Evolutionary conservation across 2,797 vertebrate genomes (phyloP).

Genomic region (Sebastes matsubarae): DNA sequence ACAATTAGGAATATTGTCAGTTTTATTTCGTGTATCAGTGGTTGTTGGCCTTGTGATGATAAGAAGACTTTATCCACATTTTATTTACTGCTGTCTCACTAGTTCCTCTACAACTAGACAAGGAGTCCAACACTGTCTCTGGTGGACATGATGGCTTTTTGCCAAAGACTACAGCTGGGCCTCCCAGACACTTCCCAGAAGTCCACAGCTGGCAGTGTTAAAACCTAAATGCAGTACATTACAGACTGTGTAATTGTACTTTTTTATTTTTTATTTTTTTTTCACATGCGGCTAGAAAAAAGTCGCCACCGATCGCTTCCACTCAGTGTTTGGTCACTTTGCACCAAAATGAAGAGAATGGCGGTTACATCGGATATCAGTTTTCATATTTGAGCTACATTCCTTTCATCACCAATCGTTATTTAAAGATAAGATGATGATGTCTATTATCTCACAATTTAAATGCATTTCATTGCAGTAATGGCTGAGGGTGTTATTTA

Average conservation of each 20-base stretch:
- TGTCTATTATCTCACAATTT: slow-evolving; percentile 19
- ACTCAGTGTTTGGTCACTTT: slow-evolving; percentile 30
- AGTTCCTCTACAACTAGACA: neutral
- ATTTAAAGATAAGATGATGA: slow-evolving; percentile 19
- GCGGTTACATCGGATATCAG: neutral
- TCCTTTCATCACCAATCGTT: slow-evolving; percentile 9
- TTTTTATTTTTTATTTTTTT: neutral
- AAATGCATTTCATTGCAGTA: slow-evolving; percentile 23
- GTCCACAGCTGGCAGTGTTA: slow-evolving; percentile 23
- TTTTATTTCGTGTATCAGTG: neutral
- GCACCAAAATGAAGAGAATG: slow-evolving; percentile 2
- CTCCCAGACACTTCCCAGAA: slow-evolving; percentile 27
- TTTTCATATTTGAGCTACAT: slow-evolving; percentile 12
- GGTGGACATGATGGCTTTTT: slow-evolving; percentile 21
- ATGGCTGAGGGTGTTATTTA: slow-evolving; percentile 17
- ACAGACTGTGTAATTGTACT: slow-evolving; percentile 8
- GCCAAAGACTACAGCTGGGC: slow-evolving; percentile 40
- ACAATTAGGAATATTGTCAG: neutral
- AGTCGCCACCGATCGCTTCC: neutral
- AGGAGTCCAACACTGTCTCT: neutral
- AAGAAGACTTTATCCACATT: neutral
- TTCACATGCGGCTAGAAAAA: neutral
- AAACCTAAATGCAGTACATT: slow-evolving; percentile 13
- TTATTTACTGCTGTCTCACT: neutral
- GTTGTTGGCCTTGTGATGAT: neutral